phyloP scores from a whole-genome alignment of 2,113 vertebrate species.

The Scomber scombrus region DNA sequence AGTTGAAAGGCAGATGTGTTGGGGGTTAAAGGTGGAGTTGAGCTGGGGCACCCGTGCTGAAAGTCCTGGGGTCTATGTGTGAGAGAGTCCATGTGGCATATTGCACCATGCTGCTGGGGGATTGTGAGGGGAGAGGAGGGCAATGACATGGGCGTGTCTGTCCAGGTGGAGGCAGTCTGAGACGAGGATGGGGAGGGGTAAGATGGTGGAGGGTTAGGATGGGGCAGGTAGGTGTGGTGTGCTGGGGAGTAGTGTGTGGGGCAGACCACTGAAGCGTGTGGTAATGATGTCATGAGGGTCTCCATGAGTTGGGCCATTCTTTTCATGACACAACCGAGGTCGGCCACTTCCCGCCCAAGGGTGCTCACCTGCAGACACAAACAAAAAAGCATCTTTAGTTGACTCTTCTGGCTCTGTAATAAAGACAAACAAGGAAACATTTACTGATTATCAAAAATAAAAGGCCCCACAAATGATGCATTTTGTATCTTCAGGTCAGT shows the following conservation, averaged over 20 bases:
- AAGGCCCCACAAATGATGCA: neutral
- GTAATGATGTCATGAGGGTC: constrained; percentile 67
- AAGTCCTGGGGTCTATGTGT: constrained; percentile 65
- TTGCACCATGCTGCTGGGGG: constrained; percentile 51
- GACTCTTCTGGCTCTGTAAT: neutral
- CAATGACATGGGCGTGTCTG: constrained; percentile 57
- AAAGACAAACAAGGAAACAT: constrained; percentile 5
- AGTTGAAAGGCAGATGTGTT: constrained; percentile 31
- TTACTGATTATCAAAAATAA: constrained; percentile 6
- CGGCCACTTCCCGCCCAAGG: constrained; percentile 82
- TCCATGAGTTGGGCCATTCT: constrained; percentile 83
- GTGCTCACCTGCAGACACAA: constrained; percentile 76
- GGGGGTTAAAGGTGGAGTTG: constrained; percentile 30
- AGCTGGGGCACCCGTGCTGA: constrained; percentile 41
- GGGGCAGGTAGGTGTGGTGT: constrained; percentile 54
- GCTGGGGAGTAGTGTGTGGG: constrained; percentile 62
- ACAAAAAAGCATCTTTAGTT: constrained; percentile 13
- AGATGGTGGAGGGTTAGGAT: constrained; percentile 37
- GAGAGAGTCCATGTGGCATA: constrained; percentile 43
- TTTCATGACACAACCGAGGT: constrained; percentile 81
- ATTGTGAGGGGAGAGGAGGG: constrained; percentile 55
- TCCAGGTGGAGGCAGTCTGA: constrained; percentile 65
- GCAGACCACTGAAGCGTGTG: constrained; percentile 62
- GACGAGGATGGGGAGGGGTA: constrained; percentile 46
- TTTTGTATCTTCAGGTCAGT: constrained; percentile 30